Conservation (phyloP, 2,797 vertebrate genomes). For the Pelodytes ibericus region DNA sequence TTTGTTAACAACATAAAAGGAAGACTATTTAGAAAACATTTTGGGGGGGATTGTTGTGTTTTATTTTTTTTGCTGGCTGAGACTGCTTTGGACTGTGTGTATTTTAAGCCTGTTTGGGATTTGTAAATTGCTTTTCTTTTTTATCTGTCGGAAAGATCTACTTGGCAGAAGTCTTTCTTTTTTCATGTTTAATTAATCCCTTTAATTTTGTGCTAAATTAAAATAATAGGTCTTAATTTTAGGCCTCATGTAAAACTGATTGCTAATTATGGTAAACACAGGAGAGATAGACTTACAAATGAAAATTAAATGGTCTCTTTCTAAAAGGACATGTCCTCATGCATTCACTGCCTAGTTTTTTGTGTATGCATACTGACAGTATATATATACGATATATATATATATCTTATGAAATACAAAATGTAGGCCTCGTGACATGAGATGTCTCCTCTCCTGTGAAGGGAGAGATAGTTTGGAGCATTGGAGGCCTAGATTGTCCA, state of each 20-base stretch:
- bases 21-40: too few species aligned
- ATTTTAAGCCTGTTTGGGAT: conserved; percentile 39
- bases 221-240: conserved; percentile 76
- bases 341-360: conserved; percentile 37
- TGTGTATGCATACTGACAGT: too few species aligned
- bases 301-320: conserved; percentile 69
- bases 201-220: conserved; percentile 76
- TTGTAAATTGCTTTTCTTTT: conserved; percentile 59
- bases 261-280: conserved; percentile 67
- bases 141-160: conserved; percentile 62
- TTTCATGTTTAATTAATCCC: conserved; percentile 74
- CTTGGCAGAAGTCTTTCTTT: conserved; percentile 69
- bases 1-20: too few species aligned
- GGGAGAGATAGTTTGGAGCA: too few species aligned
- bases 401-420: too few species aligned
- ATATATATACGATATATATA: too few species aligned
- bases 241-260: conserved; percentile 75
- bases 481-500: too few species aligned
- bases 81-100: too few species aligned
- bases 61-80: too few species aligned
- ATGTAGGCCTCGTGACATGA: too few species aligned
- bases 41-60: too few species aligned
- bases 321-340: conserved; percentile 59
- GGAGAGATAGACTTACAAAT: conserved; percentile 67
- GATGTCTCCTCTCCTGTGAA: too few species aligned